phyloP scores from a whole-genome alignment of 2,797 vertebrate species.

The Smutsia gigantea region DNA sequence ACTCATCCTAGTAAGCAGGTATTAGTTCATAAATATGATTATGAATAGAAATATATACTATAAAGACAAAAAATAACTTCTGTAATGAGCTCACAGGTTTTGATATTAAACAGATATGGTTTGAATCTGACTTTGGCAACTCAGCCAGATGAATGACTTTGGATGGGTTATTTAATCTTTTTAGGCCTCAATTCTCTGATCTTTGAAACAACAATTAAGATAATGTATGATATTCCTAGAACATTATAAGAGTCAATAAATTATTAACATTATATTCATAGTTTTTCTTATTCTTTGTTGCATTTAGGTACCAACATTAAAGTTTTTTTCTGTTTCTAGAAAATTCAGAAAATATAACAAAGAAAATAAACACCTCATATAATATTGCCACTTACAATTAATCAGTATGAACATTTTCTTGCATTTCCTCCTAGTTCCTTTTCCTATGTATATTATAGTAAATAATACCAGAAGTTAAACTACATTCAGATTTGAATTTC shows the following conservation, averaged over 20 bases:
- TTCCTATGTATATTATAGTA: neutral
- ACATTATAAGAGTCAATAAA: neutral
- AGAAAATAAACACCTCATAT: neutral
- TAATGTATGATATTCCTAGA: neutral
- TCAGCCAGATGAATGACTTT: neutral
- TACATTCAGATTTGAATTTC: neutral
- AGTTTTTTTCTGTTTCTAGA: neutral
- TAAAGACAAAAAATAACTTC: neutral
- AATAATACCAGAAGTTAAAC: neutral
- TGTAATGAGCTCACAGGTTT: neutral
- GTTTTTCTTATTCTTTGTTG: neutral
- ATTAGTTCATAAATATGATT: neutral
- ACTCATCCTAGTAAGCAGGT: neutral
- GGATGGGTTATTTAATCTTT: neutral
- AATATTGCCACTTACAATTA: neutral
- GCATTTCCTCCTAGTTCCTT: neutral
- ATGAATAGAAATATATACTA: neutral
- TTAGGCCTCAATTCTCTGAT: neutral
- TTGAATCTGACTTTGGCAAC: neutral
- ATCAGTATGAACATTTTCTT: neutral
- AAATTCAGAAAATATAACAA: conserved; percentile 6
- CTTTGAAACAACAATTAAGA: neutral
- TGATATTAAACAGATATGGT: neutral
- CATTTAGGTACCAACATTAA: neutral
- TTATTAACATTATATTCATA: neutral